These are phyloP conservation scores for Panopea generosa DNA, from an alignment of 2,888 invertebrate genomes.

Conservation along the genomic window DNA sequence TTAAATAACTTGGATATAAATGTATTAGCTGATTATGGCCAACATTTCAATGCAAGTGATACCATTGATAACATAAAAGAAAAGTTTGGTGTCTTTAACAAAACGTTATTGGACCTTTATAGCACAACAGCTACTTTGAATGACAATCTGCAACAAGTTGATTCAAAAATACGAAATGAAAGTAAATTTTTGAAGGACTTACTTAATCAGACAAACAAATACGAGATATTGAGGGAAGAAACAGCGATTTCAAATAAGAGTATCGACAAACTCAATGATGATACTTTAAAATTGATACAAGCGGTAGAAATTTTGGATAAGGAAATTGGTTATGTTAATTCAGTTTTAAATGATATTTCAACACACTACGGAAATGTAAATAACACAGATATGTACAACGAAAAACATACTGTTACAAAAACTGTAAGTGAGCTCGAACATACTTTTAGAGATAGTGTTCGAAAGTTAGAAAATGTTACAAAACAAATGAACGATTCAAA, in stretches of 20 bases:
- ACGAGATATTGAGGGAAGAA: not conserved
- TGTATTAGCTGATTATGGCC: too few relatives aligned
- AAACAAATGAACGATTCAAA: not conserved
- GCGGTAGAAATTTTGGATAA: too few relatives aligned
- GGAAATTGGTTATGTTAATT: not conserved
- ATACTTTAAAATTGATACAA: not conserved
- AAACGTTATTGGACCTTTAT: slow-evolving; percentile 7
- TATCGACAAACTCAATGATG: not conserved
- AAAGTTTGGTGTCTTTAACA: slow-evolving; percentile 28
- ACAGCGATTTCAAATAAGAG: not conserved
- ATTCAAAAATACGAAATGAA: not conserved
- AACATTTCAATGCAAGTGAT: slow-evolving; percentile 17
- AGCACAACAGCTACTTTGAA: not conserved
- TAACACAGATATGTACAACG: not conserved
- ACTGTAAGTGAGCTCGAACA: not conserved
- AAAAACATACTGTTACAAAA: not conserved
- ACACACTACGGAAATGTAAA: not conserved
- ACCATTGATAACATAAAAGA: slow-evolving; percentile 28
- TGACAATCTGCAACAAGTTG: not conserved
- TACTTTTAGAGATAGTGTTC: not conserved
- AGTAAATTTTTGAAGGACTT: not conserved
- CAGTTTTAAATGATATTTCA: not conserved
- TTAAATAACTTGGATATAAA: too few relatives aligned
- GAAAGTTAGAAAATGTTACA: not conserved
- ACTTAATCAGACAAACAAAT: not conserved